These are phyloP conservation scores for Drosophila busckii DNA, from an alignment of 1,140 invertebrate species.

Conservation along the genomic window DNA sequence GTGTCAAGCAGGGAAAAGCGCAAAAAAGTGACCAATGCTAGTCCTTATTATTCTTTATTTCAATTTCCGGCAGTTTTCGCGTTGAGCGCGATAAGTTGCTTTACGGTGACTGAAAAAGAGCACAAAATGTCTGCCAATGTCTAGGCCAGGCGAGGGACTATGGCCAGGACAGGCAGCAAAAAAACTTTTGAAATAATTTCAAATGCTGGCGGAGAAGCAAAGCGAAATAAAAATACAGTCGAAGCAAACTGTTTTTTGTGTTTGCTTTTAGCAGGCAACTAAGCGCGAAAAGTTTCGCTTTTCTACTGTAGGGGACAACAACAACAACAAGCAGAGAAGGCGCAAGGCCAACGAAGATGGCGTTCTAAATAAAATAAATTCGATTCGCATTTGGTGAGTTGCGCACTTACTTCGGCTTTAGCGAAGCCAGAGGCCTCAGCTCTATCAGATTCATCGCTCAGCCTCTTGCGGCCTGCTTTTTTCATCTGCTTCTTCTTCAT, in stretches of 20 bases:
- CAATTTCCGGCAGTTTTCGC: slow-evolving; percentile 47
- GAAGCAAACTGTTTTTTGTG: slow-evolving; percentile 31
- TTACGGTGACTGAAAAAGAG: slow-evolving; percentile 32
- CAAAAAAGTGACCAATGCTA: slow-evolving; percentile 17
- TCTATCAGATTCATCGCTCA: slow-evolving; percentile 26
- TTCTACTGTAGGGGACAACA: slow-evolving; percentile 25
- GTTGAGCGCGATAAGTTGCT: slow-evolving; percentile 40
- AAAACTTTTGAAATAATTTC: slow-evolving; percentile 44
- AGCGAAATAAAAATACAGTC: slow-evolving; percentile 5
- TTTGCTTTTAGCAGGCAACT: slow-evolving; percentile 36
- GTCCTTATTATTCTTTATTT: slow-evolving; percentile 35
- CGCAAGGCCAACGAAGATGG: slow-evolving; percentile 13
- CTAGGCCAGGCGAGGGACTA: too few species aligned
- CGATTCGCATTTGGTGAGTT: slow-evolving; percentile 48
- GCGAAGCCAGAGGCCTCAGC: slow-evolving; percentile 14
- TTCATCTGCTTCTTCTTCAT: slow-evolving; percentile 9
- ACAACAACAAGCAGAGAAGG: not conserved
- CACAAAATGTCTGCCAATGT: too few species aligned
- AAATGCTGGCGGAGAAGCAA: slow-evolving; percentile 27
- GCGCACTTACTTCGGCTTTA: slow-evolving; percentile 10
- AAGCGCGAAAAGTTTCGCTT: slow-evolving; percentile 54
- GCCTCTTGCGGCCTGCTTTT: slow-evolving; percentile 14
- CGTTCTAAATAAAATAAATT: slow-evolving; percentile 57
- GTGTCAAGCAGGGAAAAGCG: too few species aligned
- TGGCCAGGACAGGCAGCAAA: slow-evolving; percentile 1